Base-by-base conservation (phyloP, 2,113 vertebrate species). In the Thryonomys swinderianus region DNA sequence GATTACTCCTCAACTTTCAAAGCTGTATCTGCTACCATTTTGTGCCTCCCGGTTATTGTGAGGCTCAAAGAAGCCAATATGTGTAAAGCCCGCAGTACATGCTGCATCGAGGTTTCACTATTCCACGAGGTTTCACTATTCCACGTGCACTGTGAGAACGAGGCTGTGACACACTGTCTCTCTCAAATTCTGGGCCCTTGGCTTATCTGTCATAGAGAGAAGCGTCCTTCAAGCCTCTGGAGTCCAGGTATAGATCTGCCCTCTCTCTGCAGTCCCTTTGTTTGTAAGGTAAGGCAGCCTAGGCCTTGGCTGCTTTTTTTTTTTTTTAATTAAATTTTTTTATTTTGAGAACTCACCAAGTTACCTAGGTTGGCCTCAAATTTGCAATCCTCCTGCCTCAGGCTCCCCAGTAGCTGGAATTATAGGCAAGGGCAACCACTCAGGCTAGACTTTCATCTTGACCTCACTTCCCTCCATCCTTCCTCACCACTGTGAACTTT, bases 101-200 rank as follows among this genome's bases (percentile, higher is more conserved):
- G 3, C 13, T 5, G 16, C 7, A 0, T 0, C 10, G 37, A 23
- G 4, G 18, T 13, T 27, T 55, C n/a, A n/a, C n/a, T n/a, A n/a
- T n/a, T n/a, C n/a, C n/a, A n/a, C n/a, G n/a, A n/a, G n/a, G n/a
- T n/a, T n/a, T 30, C n/a, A 5, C 48, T 0, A 5, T 14, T 32
- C 5, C 0, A 1, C 0, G 2, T 53, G 0, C 16, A 66, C 40
- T 21, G 0, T 0, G 17, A 59, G 51, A 25, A 11, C 0, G 27
- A 30, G 0, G 25, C 37, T 11, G 79, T 10, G 1, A 16, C 0
- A 0, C 4, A 18, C 27, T 7, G 25, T 37, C 17, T 6, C 42
- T 37, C 16, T 42, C 62, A 82, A 79, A 61, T 53, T 30, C 45
- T 5, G 42, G 62, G 55, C 51, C 11, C 66, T 27, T 12, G 34